Percentiles rank a stretch among this genome's conserved stretches.
phyloP scores from a whole-genome alignment of 2,888 invertebrate species.

The Iphiclides podalirius region DNA sequence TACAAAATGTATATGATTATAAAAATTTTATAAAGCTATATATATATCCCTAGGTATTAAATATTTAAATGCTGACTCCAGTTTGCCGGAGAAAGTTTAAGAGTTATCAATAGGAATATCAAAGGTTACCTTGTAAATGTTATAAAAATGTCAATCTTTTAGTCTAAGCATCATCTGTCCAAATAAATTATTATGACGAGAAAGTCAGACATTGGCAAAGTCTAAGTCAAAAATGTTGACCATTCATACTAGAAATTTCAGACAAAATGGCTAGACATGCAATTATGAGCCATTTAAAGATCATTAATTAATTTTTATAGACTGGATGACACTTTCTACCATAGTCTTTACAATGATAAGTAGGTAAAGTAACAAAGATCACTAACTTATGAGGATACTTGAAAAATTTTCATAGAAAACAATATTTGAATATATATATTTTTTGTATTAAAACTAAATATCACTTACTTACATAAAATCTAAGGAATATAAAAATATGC shows the following conservation, averaged over 20 bases:
- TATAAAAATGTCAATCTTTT: conserved; percentile 1
- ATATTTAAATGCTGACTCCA: conserved; percentile 29
- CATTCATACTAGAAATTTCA: background rate
- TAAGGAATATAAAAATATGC: conserved; percentile 29
- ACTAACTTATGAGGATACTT: too few relatives aligned
- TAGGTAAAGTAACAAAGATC: too few relatives aligned
- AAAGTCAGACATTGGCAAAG: background rate
- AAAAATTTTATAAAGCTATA: conserved; percentile 28
- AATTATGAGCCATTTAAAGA: background rate
- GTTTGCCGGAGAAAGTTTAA: conserved; percentile 28
- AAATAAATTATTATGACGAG: background rate
- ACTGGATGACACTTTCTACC: too few relatives aligned
- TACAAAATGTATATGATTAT: conserved; percentile 31
- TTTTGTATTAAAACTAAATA: conserved; percentile 2
- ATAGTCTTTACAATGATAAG: too few relatives aligned
- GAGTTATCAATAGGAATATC: background rate
- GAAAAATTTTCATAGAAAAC: too few relatives aligned
- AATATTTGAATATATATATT: too few relatives aligned
- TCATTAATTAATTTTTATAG: too few relatives aligned
- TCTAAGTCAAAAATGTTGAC: background rate
- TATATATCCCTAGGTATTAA: conserved; percentile 19
- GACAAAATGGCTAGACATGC: background rate
- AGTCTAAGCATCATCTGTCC: background rate
- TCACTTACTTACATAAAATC: conserved; percentile 20
- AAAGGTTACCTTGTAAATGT: background rate